These are phyloP conservation scores for Synergus laeviventris DNA, from an alignment of 2,888 invertebrate genomes.

Conservation along the genomic window DNA sequence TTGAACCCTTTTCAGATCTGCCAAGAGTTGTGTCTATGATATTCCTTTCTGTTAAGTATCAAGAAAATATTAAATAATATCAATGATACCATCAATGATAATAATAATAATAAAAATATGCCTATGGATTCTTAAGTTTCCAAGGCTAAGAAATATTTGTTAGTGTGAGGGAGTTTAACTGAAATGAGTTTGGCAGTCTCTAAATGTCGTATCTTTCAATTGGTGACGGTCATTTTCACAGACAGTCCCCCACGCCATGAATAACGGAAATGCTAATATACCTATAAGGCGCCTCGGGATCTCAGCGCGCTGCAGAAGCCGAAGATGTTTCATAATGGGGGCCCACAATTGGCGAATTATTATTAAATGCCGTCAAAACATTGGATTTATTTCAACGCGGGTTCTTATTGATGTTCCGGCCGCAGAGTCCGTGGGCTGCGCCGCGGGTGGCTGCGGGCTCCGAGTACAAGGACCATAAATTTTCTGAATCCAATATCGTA, in stretches of 20 bases:
- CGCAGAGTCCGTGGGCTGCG: conserved; percentile 63
- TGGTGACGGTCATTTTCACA: conserved; percentile 34
- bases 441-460: conserved; percentile 62
- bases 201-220: not conserved
- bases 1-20: conserved; percentile 1
- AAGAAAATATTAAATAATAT: not conserved
- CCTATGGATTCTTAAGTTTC: too few species aligned
- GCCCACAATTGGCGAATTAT: conserved; percentile 68
- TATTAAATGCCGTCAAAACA: conserved; percentile 72
- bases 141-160: too few species aligned
- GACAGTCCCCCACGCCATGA: conserved; percentile 3
- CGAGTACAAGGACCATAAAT: conserved; percentile 70
- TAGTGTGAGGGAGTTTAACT: not conserved
- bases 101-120: not conserved
- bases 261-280: conserved; percentile 67
- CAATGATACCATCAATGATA: too few species aligned
- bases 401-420: conserved; percentile 69
- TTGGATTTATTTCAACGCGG: conserved; percentile 69
- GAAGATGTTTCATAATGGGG: conserved; percentile 59
- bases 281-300: conserved; percentile 50
- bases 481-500: conserved; percentile 70
- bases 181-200: not conserved
- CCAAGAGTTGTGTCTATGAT: not conserved
- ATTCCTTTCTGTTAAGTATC: not conserved
- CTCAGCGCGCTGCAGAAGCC: conserved; percentile 55